phyloP scores from a whole-genome alignment of 2,888 invertebrate species.

The Idaea dimidiata region DNA sequence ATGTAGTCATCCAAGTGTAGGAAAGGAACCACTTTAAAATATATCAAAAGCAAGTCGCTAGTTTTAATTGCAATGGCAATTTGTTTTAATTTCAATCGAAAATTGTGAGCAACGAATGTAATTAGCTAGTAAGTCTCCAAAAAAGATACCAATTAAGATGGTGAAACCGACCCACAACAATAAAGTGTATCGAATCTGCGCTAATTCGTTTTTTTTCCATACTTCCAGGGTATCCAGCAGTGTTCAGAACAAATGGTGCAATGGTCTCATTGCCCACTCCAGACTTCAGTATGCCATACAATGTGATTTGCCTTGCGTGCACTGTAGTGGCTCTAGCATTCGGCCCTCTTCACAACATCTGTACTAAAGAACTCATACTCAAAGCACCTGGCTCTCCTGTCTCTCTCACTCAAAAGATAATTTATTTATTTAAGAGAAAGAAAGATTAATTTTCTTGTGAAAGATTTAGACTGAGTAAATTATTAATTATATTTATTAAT shows the following conservation, averaged over 20 bases:
- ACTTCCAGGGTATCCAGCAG: conserved; percentile 84
- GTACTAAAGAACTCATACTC: conserved; percentile 88
- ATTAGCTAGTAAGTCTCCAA: too few species aligned
- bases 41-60: too few species aligned
- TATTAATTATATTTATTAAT: conserved; percentile 11
- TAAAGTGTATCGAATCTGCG: too few species aligned
- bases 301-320: conserved; percentile 99
- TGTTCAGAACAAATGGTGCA: conserved; percentile 89
- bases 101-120: too few species aligned
- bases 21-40: too few species aligned
- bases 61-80: too few species aligned
- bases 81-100: too few species aligned
- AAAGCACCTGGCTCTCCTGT: conserved; percentile 64
- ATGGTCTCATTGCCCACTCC: conserved; percentile 98
- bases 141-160: too few species aligned
- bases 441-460: conserved; percentile 42
- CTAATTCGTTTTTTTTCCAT: conserved; percentile 27
- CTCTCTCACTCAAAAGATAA: conserved; percentile 58
- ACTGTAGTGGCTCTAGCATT: conserved; percentile 98
- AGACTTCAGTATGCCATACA: conserved; percentile 99
- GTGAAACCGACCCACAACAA: too few species aligned
- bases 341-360: conserved; percentile 96
- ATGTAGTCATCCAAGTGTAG: too few species aligned
- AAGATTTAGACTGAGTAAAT: conserved; percentile 18
- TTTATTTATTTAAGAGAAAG: conserved; percentile 66